Percentiles rank a stretch among this genome's conserved stretches.
These are phyloP conservation scores for Oophaga pumilio DNA, from an alignment of 2,113 vertebrate species.

Conservation along the genomic window DNA sequence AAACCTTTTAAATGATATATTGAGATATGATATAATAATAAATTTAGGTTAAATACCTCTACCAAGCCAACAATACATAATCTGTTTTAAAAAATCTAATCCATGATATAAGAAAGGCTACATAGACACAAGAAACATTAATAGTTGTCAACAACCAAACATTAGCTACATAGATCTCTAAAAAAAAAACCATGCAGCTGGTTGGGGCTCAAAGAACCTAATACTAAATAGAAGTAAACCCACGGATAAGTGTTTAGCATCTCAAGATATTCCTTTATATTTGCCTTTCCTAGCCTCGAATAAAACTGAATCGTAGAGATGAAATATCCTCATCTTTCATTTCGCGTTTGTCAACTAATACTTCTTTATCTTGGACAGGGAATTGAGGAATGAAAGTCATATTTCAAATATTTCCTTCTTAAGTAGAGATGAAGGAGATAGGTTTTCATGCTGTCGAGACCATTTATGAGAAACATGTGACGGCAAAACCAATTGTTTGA, in stretches of 20 bases:
- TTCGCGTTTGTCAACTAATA: slow-evolving; percentile 23
- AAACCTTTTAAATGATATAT: slow-evolving; percentile 3
- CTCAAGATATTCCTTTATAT: background rate
- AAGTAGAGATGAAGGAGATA: slow-evolving; percentile 9
- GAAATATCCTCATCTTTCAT: slow-evolving; percentile 17
- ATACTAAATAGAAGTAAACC: slow-evolving; percentile 59
- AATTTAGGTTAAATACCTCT: no score
- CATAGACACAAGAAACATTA: slow-evolving; percentile 60
- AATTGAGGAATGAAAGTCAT: slow-evolving; percentile 16
- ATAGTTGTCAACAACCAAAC: no score
- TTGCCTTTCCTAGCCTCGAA: background rate
- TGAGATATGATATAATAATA: no score
- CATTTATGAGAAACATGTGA: background rate
- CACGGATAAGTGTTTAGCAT: slow-evolving; percentile 53
- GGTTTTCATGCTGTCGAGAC: background rate
- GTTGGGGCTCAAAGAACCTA: slow-evolving; percentile 30
- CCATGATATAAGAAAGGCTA: slow-evolving; percentile 24
- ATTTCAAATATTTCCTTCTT: slow-evolving; percentile 21
- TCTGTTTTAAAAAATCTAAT: slow-evolving; percentile 63
- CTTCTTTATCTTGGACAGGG: slow-evolving; percentile 24
- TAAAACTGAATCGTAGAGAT: background rate
- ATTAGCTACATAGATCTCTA: slow-evolving; percentile 59
- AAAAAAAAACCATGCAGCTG: slow-evolving; percentile 58
- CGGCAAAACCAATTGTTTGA: background rate
- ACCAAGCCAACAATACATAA: no score